phyloP scores from a whole-genome alignment of 2,888 invertebrate species.

The Zonitis immaculata region DNA sequence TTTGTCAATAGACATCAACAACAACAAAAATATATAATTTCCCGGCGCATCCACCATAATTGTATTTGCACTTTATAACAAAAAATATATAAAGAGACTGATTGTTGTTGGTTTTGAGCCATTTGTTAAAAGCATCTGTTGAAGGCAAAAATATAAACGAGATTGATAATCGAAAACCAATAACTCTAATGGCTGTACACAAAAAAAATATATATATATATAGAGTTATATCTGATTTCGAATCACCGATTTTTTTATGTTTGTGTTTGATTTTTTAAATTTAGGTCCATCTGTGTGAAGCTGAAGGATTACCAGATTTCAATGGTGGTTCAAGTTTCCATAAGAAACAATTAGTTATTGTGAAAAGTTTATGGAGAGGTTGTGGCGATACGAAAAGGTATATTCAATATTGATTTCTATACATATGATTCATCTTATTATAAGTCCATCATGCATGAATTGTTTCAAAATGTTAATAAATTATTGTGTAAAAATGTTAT shows the following conservation, averaged over 20 bases:
- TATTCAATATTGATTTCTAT: neutral
- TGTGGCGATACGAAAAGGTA: slow-evolving; percentile 53
- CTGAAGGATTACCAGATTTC: slow-evolving; percentile 66
- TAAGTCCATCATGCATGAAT: too few relatives aligned
- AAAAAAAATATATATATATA: too few relatives aligned
- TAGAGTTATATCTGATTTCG: too few relatives aligned
- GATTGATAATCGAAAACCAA: slow-evolving; percentile 20
- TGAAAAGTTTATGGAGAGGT: slow-evolving; percentile 72
- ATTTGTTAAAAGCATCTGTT: neutral
- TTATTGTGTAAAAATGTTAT: too few relatives aligned
- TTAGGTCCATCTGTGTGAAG: slow-evolving; percentile 74
- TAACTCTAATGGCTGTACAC: slow-evolving; percentile 17
- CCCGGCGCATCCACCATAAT: neutral
- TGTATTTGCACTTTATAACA: neutral
- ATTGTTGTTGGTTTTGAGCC: neutral
- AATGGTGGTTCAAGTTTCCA: slow-evolving; percentile 61
- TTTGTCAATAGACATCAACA: neutral
- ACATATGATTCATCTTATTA: slow-evolving; percentile 16
- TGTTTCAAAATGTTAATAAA: too few relatives aligned
- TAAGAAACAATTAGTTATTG: slow-evolving; percentile 69
- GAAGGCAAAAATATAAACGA: slow-evolving; percentile 3
- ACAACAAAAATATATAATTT: too few relatives aligned
- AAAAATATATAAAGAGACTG: too few relatives aligned
- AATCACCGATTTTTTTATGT: too few relatives aligned
- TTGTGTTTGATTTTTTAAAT: too few relatives aligned